These are phyloP conservation scores for Brachypalpus laphriformis DNA, from an alignment of 2,888 invertebrate species.

Conservation along the genomic window DNA sequence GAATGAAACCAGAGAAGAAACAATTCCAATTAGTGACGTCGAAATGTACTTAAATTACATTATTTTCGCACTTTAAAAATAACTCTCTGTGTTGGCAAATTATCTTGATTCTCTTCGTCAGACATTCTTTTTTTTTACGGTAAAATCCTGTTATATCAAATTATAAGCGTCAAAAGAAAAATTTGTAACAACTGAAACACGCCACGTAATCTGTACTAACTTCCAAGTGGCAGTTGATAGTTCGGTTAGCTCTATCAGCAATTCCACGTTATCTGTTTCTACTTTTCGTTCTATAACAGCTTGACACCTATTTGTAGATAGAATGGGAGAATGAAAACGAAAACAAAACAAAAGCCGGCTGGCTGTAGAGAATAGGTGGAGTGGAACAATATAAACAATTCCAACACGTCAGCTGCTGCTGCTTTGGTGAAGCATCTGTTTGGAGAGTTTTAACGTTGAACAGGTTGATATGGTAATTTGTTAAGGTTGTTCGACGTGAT, in stretches of 20 bases:
- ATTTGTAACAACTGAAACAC: background rate
- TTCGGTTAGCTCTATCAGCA: constrained; percentile 15
- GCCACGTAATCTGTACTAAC: constrained; percentile 43
- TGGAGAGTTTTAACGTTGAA: constrained; percentile 2
- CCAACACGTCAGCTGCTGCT: constrained; percentile 33
- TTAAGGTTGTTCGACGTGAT: background rate
- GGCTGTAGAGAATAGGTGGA: background rate
- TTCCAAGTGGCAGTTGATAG: constrained; percentile 11
- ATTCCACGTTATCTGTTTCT: constrained; percentile 22
- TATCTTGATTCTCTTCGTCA: constrained; percentile 13
- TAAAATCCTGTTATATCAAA: background rate
- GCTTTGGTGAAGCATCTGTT: background rate
- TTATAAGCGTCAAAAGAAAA: background rate
- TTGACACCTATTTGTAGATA: background rate
- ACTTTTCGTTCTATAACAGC: background rate
- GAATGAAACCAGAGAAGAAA: constrained; percentile 75
- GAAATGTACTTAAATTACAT: background rate
- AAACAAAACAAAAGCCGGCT: constrained; percentile 51
- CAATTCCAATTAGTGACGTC: background rate
- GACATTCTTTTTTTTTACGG: background rate
- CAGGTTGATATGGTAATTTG: constrained; percentile 1
- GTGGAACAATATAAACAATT: constrained; percentile 7
- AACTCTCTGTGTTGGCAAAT: constrained; percentile 12
- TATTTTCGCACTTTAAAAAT: constrained; percentile 57
- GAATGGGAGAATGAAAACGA: constrained; percentile 39